These are phyloP conservation scores for Propithecus coquereli DNA, from an alignment of 2,113 vertebrate genomes.

Conservation along the genomic window DNA sequence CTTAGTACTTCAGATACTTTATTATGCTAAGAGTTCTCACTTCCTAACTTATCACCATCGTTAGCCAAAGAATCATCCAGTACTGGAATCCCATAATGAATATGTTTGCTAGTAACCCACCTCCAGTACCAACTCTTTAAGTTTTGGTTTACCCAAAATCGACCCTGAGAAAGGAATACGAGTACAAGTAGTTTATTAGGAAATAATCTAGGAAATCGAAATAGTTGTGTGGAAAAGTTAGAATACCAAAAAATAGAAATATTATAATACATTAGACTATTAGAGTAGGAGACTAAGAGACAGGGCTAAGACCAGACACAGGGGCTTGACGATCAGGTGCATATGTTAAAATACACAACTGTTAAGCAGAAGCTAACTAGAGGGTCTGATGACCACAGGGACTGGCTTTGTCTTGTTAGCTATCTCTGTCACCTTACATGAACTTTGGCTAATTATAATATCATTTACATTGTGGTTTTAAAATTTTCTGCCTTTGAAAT, in stretches of 20 bases:
- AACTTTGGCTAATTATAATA: no score
- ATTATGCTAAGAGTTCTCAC: not conserved
- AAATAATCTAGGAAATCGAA: not conserved
- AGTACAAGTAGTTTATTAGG: not conserved
- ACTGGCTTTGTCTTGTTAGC: no score
- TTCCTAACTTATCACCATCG: not conserved
- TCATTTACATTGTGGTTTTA: no score
- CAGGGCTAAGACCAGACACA: no score
- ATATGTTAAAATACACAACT: no score
- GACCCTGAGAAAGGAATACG: not conserved
- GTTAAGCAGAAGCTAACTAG: no score
- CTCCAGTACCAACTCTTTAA: not conserved
- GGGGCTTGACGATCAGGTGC: no score
- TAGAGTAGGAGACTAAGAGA: no score
- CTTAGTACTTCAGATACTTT: not conserved
- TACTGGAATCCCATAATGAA: not conserved
- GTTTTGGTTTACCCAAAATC: not conserved
- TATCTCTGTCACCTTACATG: no score
- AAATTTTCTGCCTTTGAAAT: no score
- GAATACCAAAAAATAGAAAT: not conserved
- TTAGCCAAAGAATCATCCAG: not conserved
- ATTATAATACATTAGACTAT: no score
- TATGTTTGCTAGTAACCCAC: not conserved
- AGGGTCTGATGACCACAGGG: no score
- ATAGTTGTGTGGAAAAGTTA: not conserved